Percentiles rank a stretch among this genome's conserved stretches.
Conservation (phyloP, 2,113 vertebrate species). For the Dascyllus trimaculatus region DNA sequence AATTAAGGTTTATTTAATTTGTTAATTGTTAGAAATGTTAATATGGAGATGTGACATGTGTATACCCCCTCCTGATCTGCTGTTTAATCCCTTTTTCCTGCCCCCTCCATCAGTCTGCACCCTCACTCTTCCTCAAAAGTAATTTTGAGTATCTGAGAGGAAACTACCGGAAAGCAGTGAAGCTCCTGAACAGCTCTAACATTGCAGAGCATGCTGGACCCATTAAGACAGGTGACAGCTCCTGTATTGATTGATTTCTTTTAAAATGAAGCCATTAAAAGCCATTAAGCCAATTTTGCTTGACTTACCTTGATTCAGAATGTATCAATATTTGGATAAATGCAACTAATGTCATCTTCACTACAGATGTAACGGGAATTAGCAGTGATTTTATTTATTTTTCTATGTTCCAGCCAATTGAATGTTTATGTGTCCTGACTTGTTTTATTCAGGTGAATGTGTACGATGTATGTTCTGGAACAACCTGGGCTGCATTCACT, state of each 20-base stretch:
- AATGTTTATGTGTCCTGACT: not conserved
- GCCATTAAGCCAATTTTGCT: not conserved
- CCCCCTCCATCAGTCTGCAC: constrained; percentile 89
- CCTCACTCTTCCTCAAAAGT: constrained; percentile 98
- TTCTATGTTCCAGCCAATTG: not conserved
- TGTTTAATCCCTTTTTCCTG: constrained; percentile 28
- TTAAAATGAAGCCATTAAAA: too few species aligned
- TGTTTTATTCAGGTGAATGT: constrained; percentile 90
- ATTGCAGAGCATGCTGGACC: constrained; percentile 97
- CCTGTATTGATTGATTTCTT: too few species aligned
- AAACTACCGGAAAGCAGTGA: constrained; percentile 98
- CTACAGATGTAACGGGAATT: not conserved
- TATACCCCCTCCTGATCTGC: not conserved
- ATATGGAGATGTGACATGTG: too few species aligned
- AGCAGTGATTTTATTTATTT: not conserved
- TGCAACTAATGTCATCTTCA: too few species aligned
- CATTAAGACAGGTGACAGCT: constrained; percentile 93
- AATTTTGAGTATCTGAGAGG: constrained; percentile 99
- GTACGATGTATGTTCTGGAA: constrained; percentile 99
- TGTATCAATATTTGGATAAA: too few species aligned
- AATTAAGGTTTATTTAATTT: too few species aligned
- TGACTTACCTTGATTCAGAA: not conserved
- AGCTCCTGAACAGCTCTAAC: constrained; percentile 96
- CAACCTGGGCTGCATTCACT: constrained; percentile 99
- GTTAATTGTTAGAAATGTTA: too few species aligned